phyloP scores from a whole-genome alignment of 2,113 vertebrate species.

The Menidia beryllina region DNA sequence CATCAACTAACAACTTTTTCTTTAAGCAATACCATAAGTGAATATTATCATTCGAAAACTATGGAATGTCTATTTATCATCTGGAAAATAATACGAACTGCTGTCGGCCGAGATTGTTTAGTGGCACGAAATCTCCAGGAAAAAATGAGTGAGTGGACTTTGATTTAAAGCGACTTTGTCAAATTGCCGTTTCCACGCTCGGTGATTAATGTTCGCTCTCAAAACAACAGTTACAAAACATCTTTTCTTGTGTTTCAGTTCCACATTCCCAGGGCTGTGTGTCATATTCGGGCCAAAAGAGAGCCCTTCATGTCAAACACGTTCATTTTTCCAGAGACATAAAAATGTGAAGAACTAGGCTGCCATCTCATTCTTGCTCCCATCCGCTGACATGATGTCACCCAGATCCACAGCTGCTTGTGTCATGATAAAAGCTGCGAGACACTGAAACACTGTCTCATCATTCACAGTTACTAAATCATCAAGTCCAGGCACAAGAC shows the following conservation, averaged over 20 bases:
- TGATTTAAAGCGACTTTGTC: slow-evolving; percentile 10
- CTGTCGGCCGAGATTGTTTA: background rate
- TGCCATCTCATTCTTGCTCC: slow-evolving; percentile 37
- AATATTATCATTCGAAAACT: background rate
- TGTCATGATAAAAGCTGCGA: slow-evolving; percentile 59
- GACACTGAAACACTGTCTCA: slow-evolving; percentile 64
- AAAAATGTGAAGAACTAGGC: slow-evolving; percentile 38
- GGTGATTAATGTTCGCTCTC: slow-evolving; percentile 3
- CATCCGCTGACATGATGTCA: slow-evolving; percentile 60
- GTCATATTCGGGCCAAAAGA: slow-evolving; percentile 9
- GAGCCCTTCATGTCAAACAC: slow-evolving; percentile 9
- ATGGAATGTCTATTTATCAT: background rate
- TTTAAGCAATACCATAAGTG: background rate
- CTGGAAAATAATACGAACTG: background rate
- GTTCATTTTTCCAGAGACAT: slow-evolving; percentile 18
- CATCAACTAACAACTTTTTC: background rate
- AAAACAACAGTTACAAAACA: background rate
- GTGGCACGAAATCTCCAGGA: background rate
- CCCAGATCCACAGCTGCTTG: slow-evolving; percentile 61
- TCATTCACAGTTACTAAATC: slow-evolving; percentile 71
- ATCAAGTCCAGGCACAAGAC: slow-evolving; percentile 49
- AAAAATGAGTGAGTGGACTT: too few species aligned
- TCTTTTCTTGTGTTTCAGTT: slow-evolving; percentile 4
- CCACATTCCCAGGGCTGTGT: slow-evolving; percentile 26
- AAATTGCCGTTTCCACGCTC: background rate